Conservation (phyloP, 1,140 invertebrate species). For the Chrysomallon squamiferum region DNA sequence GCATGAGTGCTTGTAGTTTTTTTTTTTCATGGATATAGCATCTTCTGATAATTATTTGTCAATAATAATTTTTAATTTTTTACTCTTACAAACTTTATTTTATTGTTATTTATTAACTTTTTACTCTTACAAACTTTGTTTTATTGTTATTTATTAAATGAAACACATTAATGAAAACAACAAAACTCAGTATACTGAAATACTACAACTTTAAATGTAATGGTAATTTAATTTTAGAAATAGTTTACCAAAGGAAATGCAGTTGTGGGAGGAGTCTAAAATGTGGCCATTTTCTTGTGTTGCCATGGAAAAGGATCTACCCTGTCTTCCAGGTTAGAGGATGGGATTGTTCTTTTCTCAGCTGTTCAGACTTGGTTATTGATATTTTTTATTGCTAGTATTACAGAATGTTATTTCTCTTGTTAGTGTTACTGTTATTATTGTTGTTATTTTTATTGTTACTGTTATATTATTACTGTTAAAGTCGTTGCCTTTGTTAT, state of each 20-base stretch:
- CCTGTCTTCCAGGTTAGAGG: constrained; percentile 36
- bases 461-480: not conserved
- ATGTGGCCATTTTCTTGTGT: constrained; percentile 48
- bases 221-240: no score
- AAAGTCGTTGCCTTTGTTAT: not conserved
- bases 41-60: no score
- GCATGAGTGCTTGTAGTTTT: no score
- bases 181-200: no score
- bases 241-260: constrained; percentile 28
- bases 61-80: no score
- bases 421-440: not conserved
- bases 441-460: not conserved
- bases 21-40: no score
- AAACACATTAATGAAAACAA: no score
- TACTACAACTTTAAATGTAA: no score
- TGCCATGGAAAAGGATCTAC: constrained; percentile 32
- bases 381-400: not conserved
- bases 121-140: no score
- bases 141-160: no score
- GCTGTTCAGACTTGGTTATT: not conserved
- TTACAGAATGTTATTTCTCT: not conserved
- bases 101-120: no score
- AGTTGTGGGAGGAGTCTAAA: constrained; percentile 35
- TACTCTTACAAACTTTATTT: no score
- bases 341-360: not conserved